phyloP scores from a whole-genome alignment of 2,888 invertebrate species.

The Eupithecia centaureata region DNA sequence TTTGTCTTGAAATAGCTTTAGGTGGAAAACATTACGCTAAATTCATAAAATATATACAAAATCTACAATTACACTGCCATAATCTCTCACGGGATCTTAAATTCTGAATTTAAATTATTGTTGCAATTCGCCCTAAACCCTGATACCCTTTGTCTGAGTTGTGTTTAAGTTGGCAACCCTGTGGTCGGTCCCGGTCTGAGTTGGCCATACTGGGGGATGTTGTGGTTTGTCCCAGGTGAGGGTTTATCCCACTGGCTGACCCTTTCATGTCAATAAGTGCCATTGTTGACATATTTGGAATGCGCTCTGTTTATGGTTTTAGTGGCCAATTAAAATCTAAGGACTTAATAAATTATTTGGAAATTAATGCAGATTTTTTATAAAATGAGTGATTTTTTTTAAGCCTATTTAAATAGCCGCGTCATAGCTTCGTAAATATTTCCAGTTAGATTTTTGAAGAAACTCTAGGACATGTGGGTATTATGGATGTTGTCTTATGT shows the following conservation, averaged over 20 bases:
- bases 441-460: too few species aligned
- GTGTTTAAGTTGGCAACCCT: conserved; percentile 15
- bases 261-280: conserved; percentile 14
- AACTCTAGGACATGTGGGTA: too few species aligned
- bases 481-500: too few species aligned
- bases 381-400: too few species aligned
- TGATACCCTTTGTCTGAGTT: conserved; percentile 15
- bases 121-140: conserved; percentile 4
- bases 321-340: too few species aligned
- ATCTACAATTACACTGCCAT: neutral
- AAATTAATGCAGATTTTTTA: too few species aligned
- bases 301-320: too few species aligned
- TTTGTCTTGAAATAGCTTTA: neutral
- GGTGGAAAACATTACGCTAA: neutral
- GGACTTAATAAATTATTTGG: too few species aligned
- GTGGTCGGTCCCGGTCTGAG: conserved; percentile 17
- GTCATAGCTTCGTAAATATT: too few species aligned
- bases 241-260: conserved; percentile 6
- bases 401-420: too few species aligned
- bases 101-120: neutral
- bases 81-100: neutral
- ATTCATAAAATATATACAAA: neutral
- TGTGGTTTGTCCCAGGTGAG: conserved; percentile 22
- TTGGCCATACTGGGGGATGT: conserved; percentile 4
- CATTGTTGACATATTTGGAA: neutral